These are phyloP conservation scores for Capreolus pygargus DNA, from an alignment of 2,113 vertebrate genomes.

Conservation along the genomic window DNA sequence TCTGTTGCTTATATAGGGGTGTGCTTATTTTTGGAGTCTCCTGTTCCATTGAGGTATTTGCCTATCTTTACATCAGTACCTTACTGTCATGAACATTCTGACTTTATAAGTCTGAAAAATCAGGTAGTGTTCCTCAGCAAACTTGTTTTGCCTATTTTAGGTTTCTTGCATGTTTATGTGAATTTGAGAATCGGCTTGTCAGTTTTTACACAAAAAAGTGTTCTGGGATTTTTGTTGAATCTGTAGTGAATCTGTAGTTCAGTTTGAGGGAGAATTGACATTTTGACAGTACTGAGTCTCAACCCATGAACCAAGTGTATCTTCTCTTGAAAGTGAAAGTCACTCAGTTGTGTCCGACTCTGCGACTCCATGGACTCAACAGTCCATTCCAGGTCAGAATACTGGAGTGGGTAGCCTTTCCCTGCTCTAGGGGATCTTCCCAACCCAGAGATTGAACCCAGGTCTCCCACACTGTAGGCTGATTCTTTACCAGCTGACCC, in stretches of 20 bases:
- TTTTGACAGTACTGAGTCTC: neutral
- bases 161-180: neutral
- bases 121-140: neutral
- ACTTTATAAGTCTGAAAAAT: neutral
- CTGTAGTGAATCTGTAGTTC: neutral
- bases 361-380: neutral
- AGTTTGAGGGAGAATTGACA: neutral
- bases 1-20: neutral
- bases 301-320: neutral
- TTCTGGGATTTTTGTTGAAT: neutral
- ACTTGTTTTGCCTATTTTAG: neutral
- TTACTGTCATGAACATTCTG: neutral
- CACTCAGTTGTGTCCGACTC: neutral
- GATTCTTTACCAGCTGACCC: neutral
- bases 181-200: neutral
- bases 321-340: neutral
- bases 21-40: neutral
- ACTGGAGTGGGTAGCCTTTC: neutral
- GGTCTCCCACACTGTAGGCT: rapidly evolving
- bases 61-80: neutral
- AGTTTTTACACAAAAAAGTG: neutral
- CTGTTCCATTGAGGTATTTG: neutral
- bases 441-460: neutral
- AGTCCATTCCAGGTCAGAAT: neutral
- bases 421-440: neutral